Evolutionary conservation across 2,113 vertebrate species (phyloP), one percentile per base, ranked within the genome.

Genomic region (Lepus europaeus): DNA sequence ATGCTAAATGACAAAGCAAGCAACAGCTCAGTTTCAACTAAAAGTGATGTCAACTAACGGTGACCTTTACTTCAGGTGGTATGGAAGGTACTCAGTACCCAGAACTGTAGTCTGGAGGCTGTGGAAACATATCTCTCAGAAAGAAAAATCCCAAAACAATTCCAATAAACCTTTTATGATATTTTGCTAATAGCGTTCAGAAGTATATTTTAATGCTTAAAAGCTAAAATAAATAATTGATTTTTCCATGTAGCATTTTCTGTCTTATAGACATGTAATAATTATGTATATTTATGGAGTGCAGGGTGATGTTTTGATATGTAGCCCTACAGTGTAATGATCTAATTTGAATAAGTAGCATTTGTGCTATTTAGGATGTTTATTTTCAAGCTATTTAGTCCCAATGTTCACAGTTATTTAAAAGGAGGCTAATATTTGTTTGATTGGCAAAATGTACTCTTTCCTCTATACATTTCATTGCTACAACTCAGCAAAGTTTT

Each of bases 401-500:
- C 7, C 16, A 87, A 70, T 59, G 56, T 59, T 14, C 56, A 59
- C 6, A 59, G 14, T 14, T 59, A 59, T 59, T 16, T 59, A 59
- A 89, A 68, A 25, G 9, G 20, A 39, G 6, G 13, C 45, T 83
- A 64, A 31, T n/a, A 79, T 45, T 64, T 88, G 25, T n/a, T 70
- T 74, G 0, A 56, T 8, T 82, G n/a, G 20, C n/a, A 89, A 90
- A 68, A 39, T 70, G 4, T 33, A 7, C 20, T 56, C 81, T 82
- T n/a, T 87, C 79, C 36, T 93, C 63, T 84, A 73, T 12, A 72
- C 4, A 59, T 73, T 73, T 78, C 11, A 56, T 82, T 63, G 36
- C 66, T 82, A 86, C 31, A 90, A 81, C 87, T 90, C 56, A 72
- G 4, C 20, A n/a, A 29, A 45, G 1, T 53, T 93, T 93, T 93